phyloP scores from a whole-genome alignment of 2,888 invertebrate species.

The Scaptomyza reducta region DNA sequence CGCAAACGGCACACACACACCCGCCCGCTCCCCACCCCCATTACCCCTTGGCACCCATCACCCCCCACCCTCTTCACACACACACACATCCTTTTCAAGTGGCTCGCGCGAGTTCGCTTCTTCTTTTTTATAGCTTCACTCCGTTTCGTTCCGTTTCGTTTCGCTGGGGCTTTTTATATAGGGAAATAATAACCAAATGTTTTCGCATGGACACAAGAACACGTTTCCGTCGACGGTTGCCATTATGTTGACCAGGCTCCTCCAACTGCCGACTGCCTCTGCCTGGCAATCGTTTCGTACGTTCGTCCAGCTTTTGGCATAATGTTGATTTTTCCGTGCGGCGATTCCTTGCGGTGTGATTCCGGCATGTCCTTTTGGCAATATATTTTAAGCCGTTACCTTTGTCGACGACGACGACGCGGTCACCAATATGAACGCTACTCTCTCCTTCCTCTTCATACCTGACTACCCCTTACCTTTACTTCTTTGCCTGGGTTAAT shows the following conservation, averaged over 20 bases:
- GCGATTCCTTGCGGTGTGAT: conserved; percentile 84
- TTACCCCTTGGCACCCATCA: conserved; percentile 38
- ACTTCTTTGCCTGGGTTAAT: conserved; percentile 20
- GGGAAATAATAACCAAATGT: conserved; percentile 77
- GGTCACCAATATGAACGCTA: conserved; percentile 66
- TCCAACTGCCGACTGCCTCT: conserved; percentile 1
- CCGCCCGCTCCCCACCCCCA: no score
- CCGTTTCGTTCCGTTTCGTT: conserved; percentile 12
- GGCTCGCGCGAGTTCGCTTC: conserved; percentile 43
- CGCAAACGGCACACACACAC: conserved; percentile 69
- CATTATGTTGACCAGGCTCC: conserved; percentile 70
- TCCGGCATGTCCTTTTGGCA: conserved; percentile 76
- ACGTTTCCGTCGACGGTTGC: conserved; percentile 28
- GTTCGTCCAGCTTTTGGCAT: conserved; percentile 63
- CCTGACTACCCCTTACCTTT: neutral
- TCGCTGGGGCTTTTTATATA: conserved; percentile 58
- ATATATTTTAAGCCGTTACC: conserved; percentile 78
- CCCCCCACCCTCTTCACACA: conserved; percentile 21
- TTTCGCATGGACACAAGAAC: conserved; percentile 38
- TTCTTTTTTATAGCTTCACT: conserved; percentile 48
- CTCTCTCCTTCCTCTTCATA: neutral
- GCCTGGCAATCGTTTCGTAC: conserved; percentile 14
- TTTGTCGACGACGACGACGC: conserved; percentile 27
- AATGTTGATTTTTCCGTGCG: conserved; percentile 80
- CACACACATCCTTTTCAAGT: conserved; percentile 63